phyloP scores from a whole-genome alignment of 2,797 vertebrate genomes.

The Amblyopsis hoosieri region DNA sequence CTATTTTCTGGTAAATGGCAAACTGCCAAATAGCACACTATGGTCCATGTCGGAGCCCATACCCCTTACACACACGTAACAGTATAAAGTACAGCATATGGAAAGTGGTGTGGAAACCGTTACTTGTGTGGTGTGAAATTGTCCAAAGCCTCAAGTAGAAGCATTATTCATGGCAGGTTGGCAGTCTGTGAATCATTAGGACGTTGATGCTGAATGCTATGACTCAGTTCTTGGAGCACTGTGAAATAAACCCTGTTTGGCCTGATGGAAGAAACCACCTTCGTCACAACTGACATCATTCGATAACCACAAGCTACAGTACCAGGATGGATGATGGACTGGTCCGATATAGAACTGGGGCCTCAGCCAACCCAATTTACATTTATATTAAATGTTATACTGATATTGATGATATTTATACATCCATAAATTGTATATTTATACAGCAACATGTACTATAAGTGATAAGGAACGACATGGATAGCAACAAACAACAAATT shows the following conservation, averaged over 20 bases:
- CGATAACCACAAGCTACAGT: neutral
- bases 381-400: no score
- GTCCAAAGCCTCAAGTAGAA: slow-evolving; percentile 39
- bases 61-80: neutral
- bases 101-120: slow-evolving; percentile 19
- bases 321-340: no score
- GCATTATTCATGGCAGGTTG: slow-evolving; percentile 57
- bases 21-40: slow-evolving; percentile 34
- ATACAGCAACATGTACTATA: no score
- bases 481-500: no score
- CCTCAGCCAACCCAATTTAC: no score
- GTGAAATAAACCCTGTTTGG: slow-evolving; percentile 6
- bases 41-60: slow-evolving; percentile 11
- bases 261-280: neutral
- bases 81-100: slow-evolving; percentile 8
- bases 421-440: no score
- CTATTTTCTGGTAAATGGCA: neutral
- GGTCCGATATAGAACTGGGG: no score
- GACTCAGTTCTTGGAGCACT: slow-evolving; percentile 36
- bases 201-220: slow-evolving; percentile 21
- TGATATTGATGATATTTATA: no score
- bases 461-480: no score
- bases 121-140: slow-evolving; percentile 43
- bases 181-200: slow-evolving; percentile 58
- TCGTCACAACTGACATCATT: neutral